Conservation (phyloP, 2,797 vertebrate species). For the Halcyon badia region DNA sequence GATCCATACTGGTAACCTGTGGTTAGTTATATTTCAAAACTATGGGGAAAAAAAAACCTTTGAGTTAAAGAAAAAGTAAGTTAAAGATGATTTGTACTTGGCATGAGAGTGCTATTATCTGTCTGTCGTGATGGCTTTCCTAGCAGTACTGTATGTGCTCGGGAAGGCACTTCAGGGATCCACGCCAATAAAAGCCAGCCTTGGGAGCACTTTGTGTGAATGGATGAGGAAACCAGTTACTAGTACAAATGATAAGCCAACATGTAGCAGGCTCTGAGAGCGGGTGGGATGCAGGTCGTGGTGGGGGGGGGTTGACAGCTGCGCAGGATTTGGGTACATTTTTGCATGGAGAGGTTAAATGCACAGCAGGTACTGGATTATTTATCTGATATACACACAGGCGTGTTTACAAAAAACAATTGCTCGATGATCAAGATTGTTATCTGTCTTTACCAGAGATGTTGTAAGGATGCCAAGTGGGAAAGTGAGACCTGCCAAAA, state of each 20-base stretch:
- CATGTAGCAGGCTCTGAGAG: background rate
- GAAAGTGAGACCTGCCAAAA: constrained; percentile 36
- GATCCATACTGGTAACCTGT: background rate
- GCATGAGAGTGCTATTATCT: background rate
- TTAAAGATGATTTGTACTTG: constrained; percentile 8
- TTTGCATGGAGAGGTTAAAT: background rate
- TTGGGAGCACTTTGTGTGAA: constrained; percentile 1
- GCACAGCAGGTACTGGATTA: background rate
- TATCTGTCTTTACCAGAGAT: background rate
- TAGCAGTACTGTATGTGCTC: background rate
- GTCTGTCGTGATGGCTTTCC: background rate
- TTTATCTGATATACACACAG: background rate
- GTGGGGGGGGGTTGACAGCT: background rate
- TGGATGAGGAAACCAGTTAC: background rate
- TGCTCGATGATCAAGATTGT: background rate
- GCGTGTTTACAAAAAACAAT: background rate
- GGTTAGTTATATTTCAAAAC: background rate
- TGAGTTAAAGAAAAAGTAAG: background rate
- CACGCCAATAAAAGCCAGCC: constrained; percentile 27
- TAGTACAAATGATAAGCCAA: background rate
- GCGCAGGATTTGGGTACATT: background rate
- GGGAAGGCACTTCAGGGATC: constrained; percentile 1
- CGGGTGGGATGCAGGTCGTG: background rate
- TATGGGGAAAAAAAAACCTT: background rate
- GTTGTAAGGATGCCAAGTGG: background rate